A percentile compares a stretch with the other conserved stretches of the same genome.
phyloP scores from a whole-genome alignment of 2,888 invertebrate genomes.

The Herminia tarsipennalis region DNA sequence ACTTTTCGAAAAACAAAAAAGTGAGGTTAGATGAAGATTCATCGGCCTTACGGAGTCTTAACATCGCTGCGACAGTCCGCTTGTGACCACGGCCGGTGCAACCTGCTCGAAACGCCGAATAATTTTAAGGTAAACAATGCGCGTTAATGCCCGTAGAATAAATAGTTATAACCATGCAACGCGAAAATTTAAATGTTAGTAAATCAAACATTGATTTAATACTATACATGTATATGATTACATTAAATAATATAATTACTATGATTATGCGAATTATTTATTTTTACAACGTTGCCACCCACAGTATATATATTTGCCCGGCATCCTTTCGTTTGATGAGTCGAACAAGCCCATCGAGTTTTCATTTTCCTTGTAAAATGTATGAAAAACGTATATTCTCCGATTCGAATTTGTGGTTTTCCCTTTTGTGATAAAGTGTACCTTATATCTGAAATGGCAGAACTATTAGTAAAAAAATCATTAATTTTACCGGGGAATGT shows the following conservation, averaged over 20 bases:
- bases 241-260: not conserved
- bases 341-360: conserved; percentile 55
- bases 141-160: no score
- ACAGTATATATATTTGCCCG: conserved; percentile 46
- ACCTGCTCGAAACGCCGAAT: no score
- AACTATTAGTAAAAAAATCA: not conserved
- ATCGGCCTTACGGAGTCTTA: no score
- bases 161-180: no score
- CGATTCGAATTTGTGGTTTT: conserved; percentile 31
- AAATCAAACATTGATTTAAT: not conserved
- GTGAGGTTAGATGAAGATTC: no score
- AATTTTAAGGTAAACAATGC: no score
- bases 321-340: conserved; percentile 50
- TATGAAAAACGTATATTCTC: conserved; percentile 36
- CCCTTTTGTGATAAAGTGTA: conserved; percentile 38
- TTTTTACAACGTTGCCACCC: conserved; percentile 38
- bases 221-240: not conserved
- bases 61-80: no score
- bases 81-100: no score
- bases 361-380: conserved; percentile 25
- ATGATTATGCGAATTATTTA: conserved; percentile 49
- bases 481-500: no score
- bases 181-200: no score
- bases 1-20: no score
- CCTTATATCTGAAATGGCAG: conserved; percentile 1